phyloP scores from a whole-genome alignment of 2,797 vertebrate genomes.

The Delichon dasypus region DNA sequence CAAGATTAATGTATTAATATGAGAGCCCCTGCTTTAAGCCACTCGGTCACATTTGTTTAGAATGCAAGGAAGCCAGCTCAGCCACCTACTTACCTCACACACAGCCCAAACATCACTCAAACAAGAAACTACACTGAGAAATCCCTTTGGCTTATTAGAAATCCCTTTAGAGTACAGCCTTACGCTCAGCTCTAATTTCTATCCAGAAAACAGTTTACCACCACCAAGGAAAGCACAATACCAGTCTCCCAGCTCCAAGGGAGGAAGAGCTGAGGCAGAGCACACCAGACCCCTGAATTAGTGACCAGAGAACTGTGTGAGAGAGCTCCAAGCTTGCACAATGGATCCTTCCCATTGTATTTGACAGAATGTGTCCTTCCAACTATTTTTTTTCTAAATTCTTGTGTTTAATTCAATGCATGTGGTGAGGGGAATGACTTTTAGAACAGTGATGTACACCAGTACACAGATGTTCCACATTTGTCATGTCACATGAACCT shows the following conservation, averaged over 20 bases:
- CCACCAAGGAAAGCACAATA: not conserved
- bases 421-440: slow-evolving; percentile 39
- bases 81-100: not conserved
- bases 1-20: not conserved
- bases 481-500: slow-evolving; percentile 50
- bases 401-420: slow-evolving; percentile 55
- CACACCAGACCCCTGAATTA: not conserved
- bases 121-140: not conserved
- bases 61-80: not conserved
- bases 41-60: not conserved
- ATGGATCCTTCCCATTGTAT: slow-evolving; percentile 4
- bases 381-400: slow-evolving; percentile 39
- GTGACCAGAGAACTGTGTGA: not conserved
- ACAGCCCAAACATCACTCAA: not conserved
- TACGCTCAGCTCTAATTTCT: not conserved
- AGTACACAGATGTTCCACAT: slow-evolving; percentile 64
- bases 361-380: slow-evolving; percentile 23
- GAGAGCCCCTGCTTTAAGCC: not conserved
- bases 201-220: not conserved
- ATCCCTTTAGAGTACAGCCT: not conserved
- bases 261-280: not conserved
- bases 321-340: not conserved
- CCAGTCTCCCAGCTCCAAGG: not conserved
- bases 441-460: slow-evolving; percentile 27
- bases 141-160: not conserved